Conservation (phyloP, 2,888 invertebrate genomes). For the Kuschelorhynchus macadamiae region DNA sequence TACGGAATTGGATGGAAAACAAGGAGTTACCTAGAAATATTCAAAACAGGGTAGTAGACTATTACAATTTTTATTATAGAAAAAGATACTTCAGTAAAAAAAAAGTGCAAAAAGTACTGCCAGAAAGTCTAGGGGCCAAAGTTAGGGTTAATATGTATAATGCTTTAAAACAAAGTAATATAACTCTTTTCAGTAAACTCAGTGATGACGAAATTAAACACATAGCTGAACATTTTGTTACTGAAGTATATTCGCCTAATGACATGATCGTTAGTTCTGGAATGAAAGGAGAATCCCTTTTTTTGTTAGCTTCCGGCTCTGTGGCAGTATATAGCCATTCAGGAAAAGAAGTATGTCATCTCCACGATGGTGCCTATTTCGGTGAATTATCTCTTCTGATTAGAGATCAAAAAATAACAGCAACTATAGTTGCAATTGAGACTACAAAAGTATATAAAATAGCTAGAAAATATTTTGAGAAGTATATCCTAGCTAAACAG, state of each 20-base stretch:
- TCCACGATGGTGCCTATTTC: slow-evolving; percentile 74
- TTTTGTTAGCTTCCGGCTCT: slow-evolving; percentile 75
- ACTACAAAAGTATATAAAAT: slow-evolving; percentile 74
- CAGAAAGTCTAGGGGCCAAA: slow-evolving; percentile 62
- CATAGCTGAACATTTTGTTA: slow-evolving; percentile 71
- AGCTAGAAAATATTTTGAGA: slow-evolving; percentile 70
- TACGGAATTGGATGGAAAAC: slow-evolving; percentile 65
- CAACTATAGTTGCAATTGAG: slow-evolving; percentile 74
- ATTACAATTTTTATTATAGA: slow-evolving; percentile 66
- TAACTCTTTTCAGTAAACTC: slow-evolving; percentile 71
- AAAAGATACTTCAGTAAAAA: slow-evolving; percentile 67
- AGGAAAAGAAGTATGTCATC: slow-evolving; percentile 71
- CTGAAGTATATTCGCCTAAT: slow-evolving; percentile 74
- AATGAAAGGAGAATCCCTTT: slow-evolving; percentile 76
- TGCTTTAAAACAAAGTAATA: slow-evolving; percentile 70
- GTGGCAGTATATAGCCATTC: slow-evolving; percentile 74
- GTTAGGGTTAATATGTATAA: slow-evolving; percentile 72
- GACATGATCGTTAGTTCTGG: slow-evolving; percentile 75
- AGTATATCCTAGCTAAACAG: slow-evolving; percentile 46
- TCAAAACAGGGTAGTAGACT: slow-evolving; percentile 63
- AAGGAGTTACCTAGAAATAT: slow-evolving; percentile 66
- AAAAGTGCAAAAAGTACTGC: slow-evolving; percentile 56
- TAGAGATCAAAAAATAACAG: slow-evolving; percentile 71
- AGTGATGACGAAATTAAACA: slow-evolving; percentile 69
- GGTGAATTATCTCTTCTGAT: slow-evolving; percentile 74